These are phyloP conservation scores for Habrosyne pyritoides DNA, from an alignment of 2,888 invertebrate species.

Conservation along the genomic window DNA sequence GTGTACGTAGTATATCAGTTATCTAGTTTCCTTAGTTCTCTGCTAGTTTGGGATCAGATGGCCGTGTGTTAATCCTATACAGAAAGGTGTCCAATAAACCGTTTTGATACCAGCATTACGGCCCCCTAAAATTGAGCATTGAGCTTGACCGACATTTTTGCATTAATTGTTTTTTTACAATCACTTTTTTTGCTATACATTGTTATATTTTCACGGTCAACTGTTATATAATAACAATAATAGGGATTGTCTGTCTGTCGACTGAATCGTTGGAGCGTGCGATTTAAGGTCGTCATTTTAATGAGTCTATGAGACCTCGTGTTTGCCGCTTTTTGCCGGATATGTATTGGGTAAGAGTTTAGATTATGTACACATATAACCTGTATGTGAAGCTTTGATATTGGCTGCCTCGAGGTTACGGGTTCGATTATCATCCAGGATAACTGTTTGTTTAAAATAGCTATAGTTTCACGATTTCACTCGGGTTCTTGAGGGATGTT, in stretches of 20 bases:
- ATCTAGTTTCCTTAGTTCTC: too few species aligned
- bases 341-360: background rate
- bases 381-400: background rate
- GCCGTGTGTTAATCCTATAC: too few species aligned
- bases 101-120: constrained; percentile 8
- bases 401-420: background rate
- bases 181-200: constrained; percentile 29
- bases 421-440: background rate
- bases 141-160: constrained; percentile 35
- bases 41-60: too few species aligned
- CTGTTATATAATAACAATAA: constrained; percentile 32
- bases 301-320: background rate
- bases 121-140: constrained; percentile 25
- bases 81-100: background rate
- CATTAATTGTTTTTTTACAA: constrained; percentile 26
- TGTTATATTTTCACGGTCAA: constrained; percentile 32
- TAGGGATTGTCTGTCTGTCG: constrained; percentile 10
- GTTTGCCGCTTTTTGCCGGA: background rate
- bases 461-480: too few species aligned
- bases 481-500: too few species aligned
- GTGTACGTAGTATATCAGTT: too few species aligned
- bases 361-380: too few species aligned
- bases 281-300: background rate
- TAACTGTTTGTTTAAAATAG: too few species aligned
- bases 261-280: constrained; percentile 2